Evolutionary conservation across 1,140 invertebrate species (phyloP), one percentile per base, ranked within the genome.

Genomic region (Drosophila sp.): DNA sequence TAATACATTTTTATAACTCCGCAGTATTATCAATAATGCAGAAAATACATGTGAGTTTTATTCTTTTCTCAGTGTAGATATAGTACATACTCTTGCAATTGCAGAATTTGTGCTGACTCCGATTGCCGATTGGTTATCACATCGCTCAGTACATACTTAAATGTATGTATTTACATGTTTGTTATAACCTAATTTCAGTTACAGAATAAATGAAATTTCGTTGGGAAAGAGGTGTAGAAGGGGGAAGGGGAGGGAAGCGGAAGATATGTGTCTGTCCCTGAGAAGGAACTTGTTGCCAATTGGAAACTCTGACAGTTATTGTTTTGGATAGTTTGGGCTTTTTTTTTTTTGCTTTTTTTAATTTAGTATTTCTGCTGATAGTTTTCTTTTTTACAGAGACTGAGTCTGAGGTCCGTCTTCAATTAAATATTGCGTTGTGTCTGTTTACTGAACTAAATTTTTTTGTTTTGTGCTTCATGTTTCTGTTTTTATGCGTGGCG

Each of bases 401-500:
- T 58, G 29, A 72, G 53, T 43, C 61, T 57, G 45, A 34, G 41
- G 34, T 48, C 54, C 56, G 48, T 53, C 40, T 58, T 70, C 34
- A 7, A 16, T 25, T 46, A 21, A 2, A 21, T 21, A 21, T 21
- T 21, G 21, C 21, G 21, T 41, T 41, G 21, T 51, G n/a, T 43
- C 50, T 58, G 50, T 74, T 62, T 73, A 58, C 57, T 84, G 76
- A 74, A 78, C 64, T 78, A 54, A 51, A 50, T 62, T 64, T 67
- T 50, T 66, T 66, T 4, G 21, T 21, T 21, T 21, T 21, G 21
- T 21, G 4, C 63, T 56, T 38, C n/a, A 14, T 18, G 45, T 75
- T 64, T 76, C 77, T 67, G 27, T 50, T 41, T 63, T 71, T 38
- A 71, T 79, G 80, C 76, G 73, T 84, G 80, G 76, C 80, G 34